Evolutionary conservation across 2,797 vertebrate genomes (phyloP), one percentile per base, ranked within the genome.

Genomic region (Acanthornis magna): DNA sequence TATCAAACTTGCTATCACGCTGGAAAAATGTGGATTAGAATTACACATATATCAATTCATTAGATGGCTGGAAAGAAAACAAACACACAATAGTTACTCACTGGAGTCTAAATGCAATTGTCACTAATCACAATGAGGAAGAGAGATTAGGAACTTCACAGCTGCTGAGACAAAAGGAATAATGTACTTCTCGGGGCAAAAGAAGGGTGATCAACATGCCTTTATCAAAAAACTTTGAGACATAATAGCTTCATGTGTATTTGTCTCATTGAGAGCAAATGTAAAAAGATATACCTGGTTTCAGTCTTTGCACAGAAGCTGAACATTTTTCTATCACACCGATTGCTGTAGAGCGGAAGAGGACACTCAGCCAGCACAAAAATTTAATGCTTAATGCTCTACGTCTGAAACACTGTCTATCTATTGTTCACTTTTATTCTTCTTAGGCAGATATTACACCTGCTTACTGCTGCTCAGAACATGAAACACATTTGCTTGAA

Each of bases 11-110:
- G 43, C 73, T 95, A 85, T 74, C 61, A 74, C 51, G 91, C 27
- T 92, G 72, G 72, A 92, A 91, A 93, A 88, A 84, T 53, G 89
- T 71, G 87, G 89, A 93, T 92, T 85, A 88, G 78, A 93, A 86
- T 89, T 78, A 88, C 54, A 70, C 55, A 73, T 83, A 55, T 60
- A 96, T 94, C 79, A 91, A 66, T 83, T 96, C 78, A 95, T 93
- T 93, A 92, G 76, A 57, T 76, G 27, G 5, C 45, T 93, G 79
- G 73, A 85, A 93, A 84, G 50, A 76, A 96, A 95, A 73, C 63
- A 93, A 88, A 91, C 45, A 81, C 45, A 83, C 72, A 84, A 73
- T 53, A 91, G 89, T 71, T 88, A 71, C 71, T 89, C 51, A 68
- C 47, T 92, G 58, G 32, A 91, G 51, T 71, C 55, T 94, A 94